Base-by-base conservation (phyloP, 2,797 vertebrate genomes). In the Melanotaenia trifasciata region DNA sequence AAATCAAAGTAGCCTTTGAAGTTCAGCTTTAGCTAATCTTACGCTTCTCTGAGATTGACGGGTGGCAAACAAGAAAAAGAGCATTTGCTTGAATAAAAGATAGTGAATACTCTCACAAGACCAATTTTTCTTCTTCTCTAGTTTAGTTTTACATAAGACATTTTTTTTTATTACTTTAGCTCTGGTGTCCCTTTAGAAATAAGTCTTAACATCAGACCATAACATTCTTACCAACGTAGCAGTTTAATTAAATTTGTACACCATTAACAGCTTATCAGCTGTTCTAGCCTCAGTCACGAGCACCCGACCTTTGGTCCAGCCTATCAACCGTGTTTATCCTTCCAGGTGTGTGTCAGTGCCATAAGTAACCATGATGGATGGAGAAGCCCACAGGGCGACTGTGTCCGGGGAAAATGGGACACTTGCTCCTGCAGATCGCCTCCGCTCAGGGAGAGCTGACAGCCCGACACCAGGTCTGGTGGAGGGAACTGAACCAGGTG, bases 401-500 rank as follows among this genome's bases (percentile, higher is more conserved):
- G 95, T 76, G 63, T 81, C 90, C 20, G 94, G 94, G 86, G 96
- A 97, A 24, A 94, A 95, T 51, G 95, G 93, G 8, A 90, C 85
- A 1, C 86, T 98, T 86, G 92, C 89, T 0, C 94, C 95, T 0
- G 86, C 91, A 50, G 95, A 97, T 59, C 94, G 84, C 74, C 94
- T 96, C 53, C 94, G 92, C 10, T 5, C 53, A 0, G 95, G 96
- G 26, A 91, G 97, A 76, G 95, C 96, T 0, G 97, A 98, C 43
- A 99, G 98, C 86, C 98, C 98, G 57, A 97, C 95, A 0, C 97
- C 97, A 0, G 96, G 96, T 26, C 91, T 99, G 90, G 95, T 96
- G 3, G 97, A 98, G 84, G 98, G 97, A 66, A 98, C 95, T 0
- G 98, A 99, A 85, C 98, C 98, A 92, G 98, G 98, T 98, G 92